Conservation (phyloP, 2,888 invertebrate species). For the Shargacucullia verbasci region DNA sequence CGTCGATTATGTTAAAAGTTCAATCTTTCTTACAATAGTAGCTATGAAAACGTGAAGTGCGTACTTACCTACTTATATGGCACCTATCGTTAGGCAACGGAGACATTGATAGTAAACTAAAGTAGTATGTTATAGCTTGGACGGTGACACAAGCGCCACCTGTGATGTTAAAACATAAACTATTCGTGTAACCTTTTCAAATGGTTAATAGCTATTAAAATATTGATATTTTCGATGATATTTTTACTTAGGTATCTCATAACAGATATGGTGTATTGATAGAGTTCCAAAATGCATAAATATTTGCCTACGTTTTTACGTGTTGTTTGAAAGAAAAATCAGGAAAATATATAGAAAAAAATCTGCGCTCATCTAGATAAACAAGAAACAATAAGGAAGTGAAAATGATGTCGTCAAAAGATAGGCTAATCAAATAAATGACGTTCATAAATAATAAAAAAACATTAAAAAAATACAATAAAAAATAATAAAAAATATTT, state of each 20-base stretch:
- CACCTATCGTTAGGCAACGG: constrained; percentile 4
- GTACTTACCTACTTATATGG: no score
- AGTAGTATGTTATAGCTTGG: not conserved
- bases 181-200: not conserved
- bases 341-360: not conserved
- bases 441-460: not conserved
- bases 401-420: not conserved
- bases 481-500: not conserved
- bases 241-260: no score
- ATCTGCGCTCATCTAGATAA: not conserved
- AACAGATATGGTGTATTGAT: no score
- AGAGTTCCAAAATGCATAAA: no score
- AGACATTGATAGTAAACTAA: constrained; percentile 19
- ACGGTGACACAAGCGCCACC: constrained; percentile 29
- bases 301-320: no score
- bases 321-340: not conserved
- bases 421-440: not conserved
- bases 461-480: not conserved
- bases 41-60: no score
- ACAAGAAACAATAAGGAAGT: constrained; percentile 2
- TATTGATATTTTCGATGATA: no score
- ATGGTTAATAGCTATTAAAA: no score
- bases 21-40: no score
- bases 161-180: constrained; percentile 9
- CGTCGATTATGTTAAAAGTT: no score